A percentile compares a stretch with the other conserved stretches of the same genome.
phyloP scores from a whole-genome alignment of 2,113 vertebrate genomes.

The human region GRCh38 chr2:240641001-240641500 shows the following conservation, averaged over 20 bases:
- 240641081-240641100: not conserved
- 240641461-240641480: not conserved
- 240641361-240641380: not conserved
- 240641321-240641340: no score
- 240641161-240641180: not conserved
- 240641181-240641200: not conserved
- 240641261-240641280: not conserved
- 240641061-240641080: not conserved
- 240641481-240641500: not conserved
- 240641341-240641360: not conserved
- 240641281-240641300: not conserved
- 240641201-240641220: not conserved
- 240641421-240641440: not conserved
- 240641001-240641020: fast-evolving
- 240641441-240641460: not conserved
- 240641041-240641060: not conserved
- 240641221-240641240: not conserved
- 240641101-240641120: not conserved
- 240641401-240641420: not conserved
- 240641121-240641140: not conserved
- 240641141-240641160: no score
- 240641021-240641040: no score
- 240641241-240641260: not conserved
- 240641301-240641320: fast-evolving
- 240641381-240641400: not conserved